A percentile compares a stretch with the other conserved stretches of the same genome.
These are phyloP conservation scores for Sebastiscus tertius DNA, from an alignment of 2,797 vertebrate species.

Conservation along the genomic window DNA sequence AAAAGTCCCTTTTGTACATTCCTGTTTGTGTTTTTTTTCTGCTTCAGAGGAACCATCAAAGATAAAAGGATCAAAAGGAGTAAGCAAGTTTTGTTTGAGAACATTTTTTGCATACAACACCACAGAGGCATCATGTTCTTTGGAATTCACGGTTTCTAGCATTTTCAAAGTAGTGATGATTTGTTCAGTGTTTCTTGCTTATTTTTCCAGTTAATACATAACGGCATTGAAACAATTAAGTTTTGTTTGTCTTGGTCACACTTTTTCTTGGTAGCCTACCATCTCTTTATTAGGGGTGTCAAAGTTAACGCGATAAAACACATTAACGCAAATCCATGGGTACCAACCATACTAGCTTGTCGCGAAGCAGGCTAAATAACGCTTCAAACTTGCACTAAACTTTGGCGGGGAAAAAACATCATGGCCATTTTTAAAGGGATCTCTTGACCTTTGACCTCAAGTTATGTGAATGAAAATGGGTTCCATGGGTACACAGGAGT, in stretches of 20 bases:
- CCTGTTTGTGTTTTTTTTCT: background rate
- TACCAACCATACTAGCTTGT: too few species aligned
- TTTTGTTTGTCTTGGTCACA: background rate
- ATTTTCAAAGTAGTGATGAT: background rate
- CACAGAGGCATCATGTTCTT: background rate
- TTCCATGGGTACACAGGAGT: too few species aligned
- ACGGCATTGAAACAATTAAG: background rate
- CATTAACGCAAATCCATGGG: too few species aligned
- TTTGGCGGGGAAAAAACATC: too few species aligned
- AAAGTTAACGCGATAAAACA: too few species aligned
- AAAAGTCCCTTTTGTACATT: background rate
- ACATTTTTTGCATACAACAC: background rate
- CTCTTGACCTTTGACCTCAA: too few species aligned
- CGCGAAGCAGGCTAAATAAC: too few species aligned
- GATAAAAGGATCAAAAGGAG: background rate
- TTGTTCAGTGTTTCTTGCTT: background rate
- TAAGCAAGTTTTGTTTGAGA: background rate
- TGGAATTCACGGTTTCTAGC: background rate
- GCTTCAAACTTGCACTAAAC: too few species aligned
- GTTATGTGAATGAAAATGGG: too few species aligned
- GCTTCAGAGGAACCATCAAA: background rate
- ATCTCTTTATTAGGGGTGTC: background rate
- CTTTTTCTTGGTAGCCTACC: background rate
- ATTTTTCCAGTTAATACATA: background rate
- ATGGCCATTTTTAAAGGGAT: too few species aligned